Percentiles rank a stretch among this genome's conserved stretches.
Evolutionary conservation across 2,113 vertebrate genomes (phyloP).

Genomic region (Oryzias curvinotus): DNA sequence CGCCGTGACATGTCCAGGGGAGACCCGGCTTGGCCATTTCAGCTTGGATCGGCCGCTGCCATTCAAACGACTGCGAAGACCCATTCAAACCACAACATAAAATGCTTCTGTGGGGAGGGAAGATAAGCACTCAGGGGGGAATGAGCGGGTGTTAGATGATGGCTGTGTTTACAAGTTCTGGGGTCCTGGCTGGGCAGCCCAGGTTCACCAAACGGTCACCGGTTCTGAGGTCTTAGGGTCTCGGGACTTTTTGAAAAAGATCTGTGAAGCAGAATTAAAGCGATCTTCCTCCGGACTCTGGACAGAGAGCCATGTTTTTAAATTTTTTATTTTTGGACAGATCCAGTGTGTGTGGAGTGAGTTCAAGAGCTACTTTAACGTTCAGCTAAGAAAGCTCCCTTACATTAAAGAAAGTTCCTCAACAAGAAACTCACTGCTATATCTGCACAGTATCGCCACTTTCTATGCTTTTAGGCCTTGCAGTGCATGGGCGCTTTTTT

Average conservation of each 20-base stretch:
- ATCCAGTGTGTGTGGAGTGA: conserved; percentile 63
- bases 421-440: no score
- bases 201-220: conserved; percentile 78
- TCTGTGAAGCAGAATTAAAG: conserved; percentile 84
- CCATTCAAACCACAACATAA: conserved; percentile 34
- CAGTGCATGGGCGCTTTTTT: no score
- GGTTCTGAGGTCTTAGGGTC: conserved; percentile 76
- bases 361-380: conserved; percentile 74
- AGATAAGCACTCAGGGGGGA: conserved; percentile 56
- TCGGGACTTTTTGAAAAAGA: conserved; percentile 80
- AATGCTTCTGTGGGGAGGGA: conserved; percentile 54
- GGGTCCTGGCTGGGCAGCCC: conserved; percentile 56
- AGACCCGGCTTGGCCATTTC: conserved; percentile 14
- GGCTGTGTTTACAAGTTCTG: conserved; percentile 69
- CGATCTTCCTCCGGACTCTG: conserved; percentile 77
- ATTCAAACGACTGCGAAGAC: conserved; percentile 21
- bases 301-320: conserved; percentile 52
- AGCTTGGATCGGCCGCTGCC: conserved; percentile 27
- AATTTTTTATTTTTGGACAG: conserved; percentile 44
- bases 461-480: no score
- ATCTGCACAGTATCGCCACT: no score
- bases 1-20: neutral
- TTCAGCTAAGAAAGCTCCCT: conserved; percentile 69
- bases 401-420: conserved; percentile 31
- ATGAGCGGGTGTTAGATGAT: conserved; percentile 68